Evolutionary conservation across 2,888 invertebrate species (phyloP), one percentile per base, ranked within the genome.

Genomic region (Eupithecia pulchellata): DNA sequence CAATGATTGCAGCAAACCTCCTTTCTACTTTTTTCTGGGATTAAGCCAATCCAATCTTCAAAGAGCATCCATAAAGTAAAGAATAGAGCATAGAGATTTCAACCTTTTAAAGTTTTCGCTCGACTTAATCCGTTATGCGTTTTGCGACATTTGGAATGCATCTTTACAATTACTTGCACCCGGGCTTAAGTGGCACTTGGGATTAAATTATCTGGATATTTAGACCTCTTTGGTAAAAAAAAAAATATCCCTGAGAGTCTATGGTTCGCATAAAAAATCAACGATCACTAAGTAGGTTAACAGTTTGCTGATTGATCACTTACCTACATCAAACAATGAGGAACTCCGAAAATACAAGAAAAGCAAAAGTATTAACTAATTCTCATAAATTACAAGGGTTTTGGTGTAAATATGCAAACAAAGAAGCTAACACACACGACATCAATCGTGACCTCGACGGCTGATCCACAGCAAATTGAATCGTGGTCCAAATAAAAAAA

Each of bases 381-480:
- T 14, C 57, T 29, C 32, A 65, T 74, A 73, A 71, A 72, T 75
- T 62, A 74, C 73, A 70, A 63, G 64, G 61, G 62, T 66, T 64
- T 62, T 64, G 65, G 71, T 71, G 66, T 74, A 69, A 72, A 75
- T 77, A 73, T 69, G 73, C 75, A 75, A 75, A 77, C 74, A 77
- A 77, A 78, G 78, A 78, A 80, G 79, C 78, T 77, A 79, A 75
- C 79, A 61, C 69, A 74, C 80, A 81, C 81, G 77, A 80, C 83
- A 81, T 84, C 83, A 84, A 86, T 84, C 86, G 84, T 89, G 90
- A 87, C 87, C 87, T 86, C 84, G 81, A 81, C 83, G 84, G 81
- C 80, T 85, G 89, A 87, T 86, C 84, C 82, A 75, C 82, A 90
- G 91, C 91, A 92, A 92, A 92, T 92, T 92, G 91, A 92, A 91